Percentiles rank a stretch among this genome's conserved stretches.
phyloP scores from a whole-genome alignment of 2,888 invertebrate genomes.

The Branchipolynoe longqiensis region DNA sequence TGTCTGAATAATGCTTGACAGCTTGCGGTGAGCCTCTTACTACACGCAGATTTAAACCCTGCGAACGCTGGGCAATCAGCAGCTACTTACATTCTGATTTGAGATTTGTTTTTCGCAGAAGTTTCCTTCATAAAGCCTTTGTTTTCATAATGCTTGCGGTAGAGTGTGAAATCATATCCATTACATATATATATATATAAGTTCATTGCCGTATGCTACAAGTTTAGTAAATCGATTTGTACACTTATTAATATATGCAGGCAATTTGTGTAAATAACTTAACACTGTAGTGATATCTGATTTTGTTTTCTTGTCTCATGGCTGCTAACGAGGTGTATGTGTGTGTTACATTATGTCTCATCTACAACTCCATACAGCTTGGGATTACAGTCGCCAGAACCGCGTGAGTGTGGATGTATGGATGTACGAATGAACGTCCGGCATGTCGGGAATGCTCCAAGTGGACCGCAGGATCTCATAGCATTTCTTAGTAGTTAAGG shows the following conservation, averaged over 20 bases:
- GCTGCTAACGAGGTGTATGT: slow-evolving; percentile 25
- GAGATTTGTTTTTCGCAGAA: not conserved
- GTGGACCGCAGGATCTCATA: slow-evolving; percentile 11
- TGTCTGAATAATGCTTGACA: too few relatives aligned
- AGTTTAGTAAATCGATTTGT: not conserved
- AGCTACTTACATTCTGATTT: not conserved
- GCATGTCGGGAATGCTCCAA: too few relatives aligned
- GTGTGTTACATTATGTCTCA: not conserved
- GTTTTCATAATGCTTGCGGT: not conserved
- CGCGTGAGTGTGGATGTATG: too few relatives aligned
- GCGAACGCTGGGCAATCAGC: too few relatives aligned
- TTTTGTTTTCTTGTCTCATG: slow-evolving; percentile 19
- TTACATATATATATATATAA: too few relatives aligned
- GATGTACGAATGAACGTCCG: too few relatives aligned
- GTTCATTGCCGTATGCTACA: slow-evolving; percentile 31
- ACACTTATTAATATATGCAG: slow-evolving; percentile 10
- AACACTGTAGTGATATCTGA: slow-evolving; percentile 25
- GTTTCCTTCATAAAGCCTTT: not conserved
- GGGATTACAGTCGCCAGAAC: not conserved
- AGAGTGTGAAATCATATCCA: not conserved
- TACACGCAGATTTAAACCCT: too few relatives aligned
- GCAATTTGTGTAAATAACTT: slow-evolving; percentile 24
- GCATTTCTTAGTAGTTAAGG: not conserved
- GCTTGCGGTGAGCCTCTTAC: too few relatives aligned
- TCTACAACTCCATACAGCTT: slow-evolving; percentile 11